These are phyloP conservation scores for Anguilla obscura DNA, from an alignment of 2,797 vertebrate genomes.

Conservation along the genomic window DNA sequence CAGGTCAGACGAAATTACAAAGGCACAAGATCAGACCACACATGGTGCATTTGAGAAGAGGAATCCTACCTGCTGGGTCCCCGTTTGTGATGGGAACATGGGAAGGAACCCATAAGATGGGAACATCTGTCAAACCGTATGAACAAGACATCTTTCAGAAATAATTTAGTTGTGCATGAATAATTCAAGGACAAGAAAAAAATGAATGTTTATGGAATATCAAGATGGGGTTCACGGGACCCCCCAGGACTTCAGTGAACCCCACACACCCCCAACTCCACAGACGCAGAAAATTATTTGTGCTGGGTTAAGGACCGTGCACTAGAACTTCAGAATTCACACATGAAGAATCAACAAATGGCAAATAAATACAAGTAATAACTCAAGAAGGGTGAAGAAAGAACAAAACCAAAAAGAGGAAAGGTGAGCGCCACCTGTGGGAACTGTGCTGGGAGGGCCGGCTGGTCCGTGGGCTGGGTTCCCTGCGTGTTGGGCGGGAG, in stretches of 20 bases:
- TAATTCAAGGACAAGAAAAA: neutral
- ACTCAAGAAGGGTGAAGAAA: neutral
- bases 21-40: neutral
- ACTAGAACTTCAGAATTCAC: neutral
- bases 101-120: constrained; percentile 54
- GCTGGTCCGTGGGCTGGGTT: constrained; percentile 48
- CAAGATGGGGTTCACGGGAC: too few species aligned
- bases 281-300: neutral
- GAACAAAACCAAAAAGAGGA: neutral
- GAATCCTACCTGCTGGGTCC: constrained; percentile 58
- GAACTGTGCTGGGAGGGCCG: constrained; percentile 42
- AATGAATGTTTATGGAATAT: too few species aligned
- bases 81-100: constrained; percentile 44
- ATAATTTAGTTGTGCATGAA: neutral
- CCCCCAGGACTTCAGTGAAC: neutral
- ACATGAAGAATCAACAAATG: neutral
- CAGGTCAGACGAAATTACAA: neutral
- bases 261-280: neutral
- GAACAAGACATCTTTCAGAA: constrained; percentile 22
- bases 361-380: neutral
- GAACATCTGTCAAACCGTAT: constrained; percentile 47
- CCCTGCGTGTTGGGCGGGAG: constrained; percentile 38
- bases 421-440: constrained; percentile 49
- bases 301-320: neutral
- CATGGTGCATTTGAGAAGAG: neutral